Percentiles rank a stretch among this genome's conserved stretches.
These are phyloP conservation scores for Cheirogaleus major DNA, from an alignment of 2,797 vertebrate species.

Conservation along the genomic window DNA sequence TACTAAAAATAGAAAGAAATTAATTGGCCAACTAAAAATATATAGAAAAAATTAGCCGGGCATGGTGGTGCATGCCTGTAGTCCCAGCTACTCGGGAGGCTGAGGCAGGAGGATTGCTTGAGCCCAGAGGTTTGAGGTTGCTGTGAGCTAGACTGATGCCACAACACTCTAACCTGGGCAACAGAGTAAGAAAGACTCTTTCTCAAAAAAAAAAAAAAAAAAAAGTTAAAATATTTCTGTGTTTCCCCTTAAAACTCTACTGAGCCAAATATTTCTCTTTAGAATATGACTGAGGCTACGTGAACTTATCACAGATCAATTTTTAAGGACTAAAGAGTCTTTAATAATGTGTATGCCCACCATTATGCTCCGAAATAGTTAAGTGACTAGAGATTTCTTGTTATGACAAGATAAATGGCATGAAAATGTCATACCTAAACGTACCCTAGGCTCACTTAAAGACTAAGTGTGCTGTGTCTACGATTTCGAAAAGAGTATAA, in stretches of 20 bases:
- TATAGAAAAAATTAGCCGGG: too few species aligned
- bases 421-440: not conserved
- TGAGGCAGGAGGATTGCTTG: too few species aligned
- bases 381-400: not conserved
- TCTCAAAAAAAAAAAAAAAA: not conserved
- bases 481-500: not conserved
- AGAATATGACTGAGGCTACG: not conserved
- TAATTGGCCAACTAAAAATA: too few species aligned
- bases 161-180: too few species aligned
- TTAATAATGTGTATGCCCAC: not conserved
- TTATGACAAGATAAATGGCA: not conserved
- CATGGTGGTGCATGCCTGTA: too few species aligned
- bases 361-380: not conserved
- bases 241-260: not conserved
- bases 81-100: too few species aligned
- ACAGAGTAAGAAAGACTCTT: too few species aligned
- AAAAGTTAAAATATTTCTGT: not conserved
- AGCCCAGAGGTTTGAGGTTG: too few species aligned
- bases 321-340: not conserved
- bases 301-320: not conserved
- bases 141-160: too few species aligned
- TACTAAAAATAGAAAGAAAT: too few species aligned
- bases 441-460: not conserved
- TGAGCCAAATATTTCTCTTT: conserved; percentile 4
- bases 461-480: not conserved